Evolutionary conservation across 2,113 vertebrate species (phyloP).

Genomic region (Sialia sialis): DNA sequence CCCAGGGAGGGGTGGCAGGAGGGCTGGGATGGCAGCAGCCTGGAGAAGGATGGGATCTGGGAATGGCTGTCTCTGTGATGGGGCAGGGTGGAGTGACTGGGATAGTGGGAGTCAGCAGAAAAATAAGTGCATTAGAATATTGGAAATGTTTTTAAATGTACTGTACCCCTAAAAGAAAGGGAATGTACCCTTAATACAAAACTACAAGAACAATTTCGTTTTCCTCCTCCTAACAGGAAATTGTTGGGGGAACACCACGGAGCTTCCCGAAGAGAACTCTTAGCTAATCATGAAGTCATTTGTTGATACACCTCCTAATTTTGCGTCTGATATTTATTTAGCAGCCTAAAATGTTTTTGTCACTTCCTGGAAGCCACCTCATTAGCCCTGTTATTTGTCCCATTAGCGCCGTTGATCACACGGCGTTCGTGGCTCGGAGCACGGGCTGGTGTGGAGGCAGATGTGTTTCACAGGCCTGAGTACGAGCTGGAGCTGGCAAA

Average conservation of each 20-base stretch:
- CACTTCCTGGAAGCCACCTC: background rate
- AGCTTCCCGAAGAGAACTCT: background rate
- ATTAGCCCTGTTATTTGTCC: conserved; percentile 35
- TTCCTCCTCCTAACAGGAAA: background rate
- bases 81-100: background rate
- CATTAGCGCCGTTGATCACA: background rate
- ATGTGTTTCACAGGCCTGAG: background rate
- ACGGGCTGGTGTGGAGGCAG: background rate
- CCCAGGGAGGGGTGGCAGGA: fast-evolving
- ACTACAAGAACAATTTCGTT: background rate
- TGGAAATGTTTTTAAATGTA: background rate
- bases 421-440: background rate
- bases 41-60: background rate
- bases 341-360: background rate
- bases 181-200: background rate
- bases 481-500: conserved; percentile 39
- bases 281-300: background rate
- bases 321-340: background rate
- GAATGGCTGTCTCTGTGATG: no score
- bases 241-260: background rate
- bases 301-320: background rate
- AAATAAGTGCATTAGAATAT: background rate
- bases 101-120: fast-evolving
- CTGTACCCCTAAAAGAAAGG: background rate
- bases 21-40: background rate